These are phyloP conservation scores for Cyrtorhinus lividipennis DNA, from an alignment of 1,140 invertebrate species.

Conservation along the genomic window DNA sequence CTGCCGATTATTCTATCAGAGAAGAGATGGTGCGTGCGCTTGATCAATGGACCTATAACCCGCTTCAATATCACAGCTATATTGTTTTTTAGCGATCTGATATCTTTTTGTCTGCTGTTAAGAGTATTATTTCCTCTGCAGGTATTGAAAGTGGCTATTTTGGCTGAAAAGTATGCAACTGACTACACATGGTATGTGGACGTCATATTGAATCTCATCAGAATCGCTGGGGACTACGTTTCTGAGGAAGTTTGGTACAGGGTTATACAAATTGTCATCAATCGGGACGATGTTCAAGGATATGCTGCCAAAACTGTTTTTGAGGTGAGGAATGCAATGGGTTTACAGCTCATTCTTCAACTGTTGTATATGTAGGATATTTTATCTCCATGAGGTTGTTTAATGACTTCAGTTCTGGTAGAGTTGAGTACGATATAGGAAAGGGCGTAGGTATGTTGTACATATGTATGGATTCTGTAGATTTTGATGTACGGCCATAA, in stretches of 20 bases:
- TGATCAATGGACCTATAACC: too few species aligned
- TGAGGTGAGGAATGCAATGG: constrained; percentile 41
- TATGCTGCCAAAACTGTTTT: constrained; percentile 99
- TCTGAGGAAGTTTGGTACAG: constrained; percentile 97
- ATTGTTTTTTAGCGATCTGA: constrained; percentile 1
- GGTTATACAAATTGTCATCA: constrained; percentile 99
- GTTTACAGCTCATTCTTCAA: constrained; percentile 21
- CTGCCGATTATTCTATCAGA: constrained; percentile 97
- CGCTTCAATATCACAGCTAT: too few species aligned
- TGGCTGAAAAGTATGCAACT: constrained; percentile 98
- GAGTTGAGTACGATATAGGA: too few species aligned
- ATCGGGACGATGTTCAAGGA: constrained; percentile 96
- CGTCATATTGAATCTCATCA: constrained; percentile 97
- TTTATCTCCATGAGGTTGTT: background rate
- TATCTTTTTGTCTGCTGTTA: too few species aligned
- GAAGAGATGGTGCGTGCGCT: constrained; percentile 96
- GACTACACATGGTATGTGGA: constrained; percentile 99
- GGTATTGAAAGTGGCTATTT: constrained; percentile 95
- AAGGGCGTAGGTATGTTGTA: too few species aligned
- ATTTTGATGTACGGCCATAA: too few species aligned
- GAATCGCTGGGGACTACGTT: constrained; percentile 99
- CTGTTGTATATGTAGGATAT: background rate
- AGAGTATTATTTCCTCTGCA: too few species aligned
- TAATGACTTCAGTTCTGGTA: background rate
- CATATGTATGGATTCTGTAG: too few species aligned